Conservation (phyloP, 92 coral and sea anemone species). For the Porites rus region DNA sequence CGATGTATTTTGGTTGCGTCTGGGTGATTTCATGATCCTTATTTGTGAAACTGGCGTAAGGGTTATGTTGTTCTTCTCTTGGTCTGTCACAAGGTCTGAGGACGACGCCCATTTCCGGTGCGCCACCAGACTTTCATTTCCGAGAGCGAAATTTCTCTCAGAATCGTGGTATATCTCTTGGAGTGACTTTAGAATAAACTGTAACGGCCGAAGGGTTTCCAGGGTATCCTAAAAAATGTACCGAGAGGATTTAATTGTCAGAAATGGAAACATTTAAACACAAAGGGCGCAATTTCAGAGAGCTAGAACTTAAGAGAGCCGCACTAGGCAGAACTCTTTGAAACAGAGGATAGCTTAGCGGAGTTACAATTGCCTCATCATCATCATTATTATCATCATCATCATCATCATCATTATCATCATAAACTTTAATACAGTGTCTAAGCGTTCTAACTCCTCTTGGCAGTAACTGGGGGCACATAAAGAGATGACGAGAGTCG, state of each 20-base stretch:
- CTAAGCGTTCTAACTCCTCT: too few species aligned
- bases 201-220: conserved; percentile 84
- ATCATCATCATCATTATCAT: too few species aligned
- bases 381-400: too few species aligned
- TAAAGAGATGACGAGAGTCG: too few species aligned
- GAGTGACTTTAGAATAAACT: conserved; percentile 84
- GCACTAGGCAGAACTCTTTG: background rate
- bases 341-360: too few species aligned
- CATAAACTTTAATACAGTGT: too few species aligned
- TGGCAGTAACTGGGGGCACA: too few species aligned
- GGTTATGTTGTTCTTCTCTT: conserved; percentile 75
- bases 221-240: conserved; percentile 70
- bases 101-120: conserved; percentile 90
- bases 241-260: too few species aligned
- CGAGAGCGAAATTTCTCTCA: conserved; percentile 55
- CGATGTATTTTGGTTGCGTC: conserved; percentile 1
- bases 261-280: too few species aligned
- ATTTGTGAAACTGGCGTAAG: conserved; percentile 79
- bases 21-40: conserved; percentile 44
- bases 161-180: conserved; percentile 82
- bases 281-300: too few species aligned
- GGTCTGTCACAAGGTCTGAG: conserved; percentile 84
- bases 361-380: too few species aligned
- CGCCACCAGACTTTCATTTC: conserved; percentile 33
- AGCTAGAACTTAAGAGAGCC: background rate